Percentiles rank a stretch among this genome's conserved stretches.
Evolutionary conservation across 2,113 vertebrate genomes (phyloP).

Genomic region (Pipa parva): DNA sequence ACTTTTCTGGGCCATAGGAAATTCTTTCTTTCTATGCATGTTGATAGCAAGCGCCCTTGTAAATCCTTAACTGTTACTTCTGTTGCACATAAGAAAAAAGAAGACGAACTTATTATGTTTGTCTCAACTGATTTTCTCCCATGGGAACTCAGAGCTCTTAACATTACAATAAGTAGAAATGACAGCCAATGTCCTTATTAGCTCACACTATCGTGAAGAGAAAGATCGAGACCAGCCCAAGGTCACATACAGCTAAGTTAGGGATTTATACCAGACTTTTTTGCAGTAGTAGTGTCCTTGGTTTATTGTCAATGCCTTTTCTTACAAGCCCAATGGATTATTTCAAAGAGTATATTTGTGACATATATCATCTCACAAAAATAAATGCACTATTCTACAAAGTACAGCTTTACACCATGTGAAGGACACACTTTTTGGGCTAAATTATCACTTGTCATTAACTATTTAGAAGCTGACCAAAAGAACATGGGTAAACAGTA

Average conservation of each 20-base stretch:
- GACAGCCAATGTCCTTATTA: neutral
- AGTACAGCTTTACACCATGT: too few species aligned
- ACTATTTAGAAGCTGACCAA: too few species aligned
- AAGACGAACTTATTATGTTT: neutral
- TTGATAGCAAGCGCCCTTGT: neutral
- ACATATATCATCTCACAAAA: too few species aligned
- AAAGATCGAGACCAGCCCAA: neutral
- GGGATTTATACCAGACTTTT: neutral
- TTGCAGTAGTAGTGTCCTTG: constrained; percentile 3
- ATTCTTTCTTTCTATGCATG: neutral
- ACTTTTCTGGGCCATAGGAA: neutral
- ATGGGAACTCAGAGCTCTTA: neutral
- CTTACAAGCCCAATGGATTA: too few species aligned
- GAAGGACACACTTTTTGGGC: too few species aligned
- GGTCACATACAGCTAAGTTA: constrained; percentile 1
- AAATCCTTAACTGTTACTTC: constrained; percentile 7
- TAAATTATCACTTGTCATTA: too few species aligned
- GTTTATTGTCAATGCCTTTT: too few species aligned
- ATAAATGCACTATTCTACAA: too few species aligned
- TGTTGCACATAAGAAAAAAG: neutral
- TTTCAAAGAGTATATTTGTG: too few species aligned
- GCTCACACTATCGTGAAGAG: neutral
- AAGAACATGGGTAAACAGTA: too few species aligned
- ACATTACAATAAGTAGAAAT: neutral
- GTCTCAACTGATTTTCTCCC: neutral